Conservation (phyloP, 2,888 invertebrate species). For the Electrophaes corylata region DNA sequence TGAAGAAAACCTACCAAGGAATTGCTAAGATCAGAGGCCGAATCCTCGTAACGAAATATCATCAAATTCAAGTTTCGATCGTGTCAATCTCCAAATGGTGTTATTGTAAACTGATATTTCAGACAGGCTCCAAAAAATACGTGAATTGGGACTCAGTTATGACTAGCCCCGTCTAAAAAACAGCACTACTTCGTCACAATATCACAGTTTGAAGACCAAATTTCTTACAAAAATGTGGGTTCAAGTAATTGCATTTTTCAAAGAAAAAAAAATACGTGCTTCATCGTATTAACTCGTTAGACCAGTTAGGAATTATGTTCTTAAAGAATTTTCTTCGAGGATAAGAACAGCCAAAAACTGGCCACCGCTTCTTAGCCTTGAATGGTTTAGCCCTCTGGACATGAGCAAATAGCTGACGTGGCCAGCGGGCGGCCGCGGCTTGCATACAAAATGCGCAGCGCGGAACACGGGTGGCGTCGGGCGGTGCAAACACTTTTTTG, state of each 20-base stretch:
- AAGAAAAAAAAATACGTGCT: constrained; percentile 12
- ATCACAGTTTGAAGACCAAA: neutral
- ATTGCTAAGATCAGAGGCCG: too few relatives aligned
- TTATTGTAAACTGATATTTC: too few relatives aligned
- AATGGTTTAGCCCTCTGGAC: constrained; percentile 84
- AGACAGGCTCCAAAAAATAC: too few relatives aligned
- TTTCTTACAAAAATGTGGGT: neutral
- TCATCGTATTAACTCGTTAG: constrained; percentile 29
- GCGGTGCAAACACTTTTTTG: constrained; percentile 38
- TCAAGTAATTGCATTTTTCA: constrained; percentile 9
- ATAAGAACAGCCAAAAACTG: constrained; percentile 82
- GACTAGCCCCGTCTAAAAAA: too few relatives aligned
- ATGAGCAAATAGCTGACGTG: constrained; percentile 83
- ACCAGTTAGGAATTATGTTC: constrained; percentile 39
- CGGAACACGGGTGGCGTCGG: constrained; percentile 51
- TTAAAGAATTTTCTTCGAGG: constrained; percentile 49
- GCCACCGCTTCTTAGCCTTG: constrained; percentile 81
- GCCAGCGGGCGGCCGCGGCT: constrained; percentile 78
- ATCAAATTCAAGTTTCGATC: too few relatives aligned
- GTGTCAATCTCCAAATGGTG: too few relatives aligned
- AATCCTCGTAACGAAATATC: too few relatives aligned
- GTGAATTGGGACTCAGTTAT: too few relatives aligned
- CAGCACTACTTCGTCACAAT: too few relatives aligned
- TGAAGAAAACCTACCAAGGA: too few relatives aligned
- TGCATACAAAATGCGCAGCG: constrained; percentile 79